Conservation (phyloP, 2,888 invertebrate genomes). For the Parelbella ahira region DNA sequence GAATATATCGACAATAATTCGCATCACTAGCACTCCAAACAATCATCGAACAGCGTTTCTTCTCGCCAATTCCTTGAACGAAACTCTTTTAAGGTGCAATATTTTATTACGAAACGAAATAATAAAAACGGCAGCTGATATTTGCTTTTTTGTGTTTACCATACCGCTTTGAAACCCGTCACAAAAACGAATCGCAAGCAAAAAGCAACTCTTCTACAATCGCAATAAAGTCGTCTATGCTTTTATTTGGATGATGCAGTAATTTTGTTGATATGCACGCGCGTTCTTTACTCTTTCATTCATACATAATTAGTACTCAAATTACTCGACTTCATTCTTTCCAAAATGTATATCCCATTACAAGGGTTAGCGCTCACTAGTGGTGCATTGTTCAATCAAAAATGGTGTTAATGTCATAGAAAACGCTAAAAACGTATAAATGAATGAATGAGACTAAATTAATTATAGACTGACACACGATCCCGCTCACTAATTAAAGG, state of each 20-base stretch:
- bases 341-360: conserved; percentile 50
- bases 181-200: conserved; percentile 1
- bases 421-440: conserved; percentile 32
- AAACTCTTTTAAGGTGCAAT: conserved; percentile 57
- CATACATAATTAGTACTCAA: conserved; percentile 57
- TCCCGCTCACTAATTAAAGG: conserved; percentile 52
- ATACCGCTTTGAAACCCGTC: conserved; percentile 29
- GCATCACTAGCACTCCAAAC: conserved; percentile 47
- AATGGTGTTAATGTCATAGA: conserved; percentile 55
- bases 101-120: conserved; percentile 65
- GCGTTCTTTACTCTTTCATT: conserved; percentile 34
- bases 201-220: conserved; percentile 23
- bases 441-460: conserved; percentile 40
- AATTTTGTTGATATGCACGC: no score
- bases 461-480: conserved; percentile 35
- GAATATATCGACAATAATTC: conserved; percentile 17
- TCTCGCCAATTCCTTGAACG: conserved; percentile 65
- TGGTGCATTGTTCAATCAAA: conserved; percentile 53
- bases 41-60: conserved; percentile 66
- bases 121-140: conserved; percentile 67
- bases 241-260: conserved; percentile 29
- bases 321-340: conserved; percentile 64
- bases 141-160: conserved; percentile 42
- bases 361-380: conserved; percentile 42
- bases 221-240: not conserved